Percentiles rank a stretch among this genome's conserved stretches.
Evolutionary conservation across 1,140 invertebrate species (phyloP).

Genomic region (Tetramorium parvispinum): DNA sequence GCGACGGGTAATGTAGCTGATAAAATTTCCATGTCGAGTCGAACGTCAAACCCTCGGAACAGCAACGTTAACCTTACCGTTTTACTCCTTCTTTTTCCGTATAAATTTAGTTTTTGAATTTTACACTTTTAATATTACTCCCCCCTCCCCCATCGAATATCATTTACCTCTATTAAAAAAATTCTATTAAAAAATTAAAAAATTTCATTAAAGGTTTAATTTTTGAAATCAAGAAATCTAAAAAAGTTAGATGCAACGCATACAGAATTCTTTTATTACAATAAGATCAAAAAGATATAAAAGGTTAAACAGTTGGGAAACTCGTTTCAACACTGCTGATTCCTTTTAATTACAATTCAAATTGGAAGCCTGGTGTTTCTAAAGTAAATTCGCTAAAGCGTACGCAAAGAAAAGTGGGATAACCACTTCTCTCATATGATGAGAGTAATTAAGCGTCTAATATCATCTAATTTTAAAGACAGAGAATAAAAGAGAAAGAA

Average conservation of each 20-base stretch:
- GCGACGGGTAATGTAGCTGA: constrained; percentile 23
- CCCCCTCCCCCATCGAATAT: neutral
- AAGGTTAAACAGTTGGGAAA: constrained; percentile 13
- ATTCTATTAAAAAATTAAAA: constrained; percentile 3
- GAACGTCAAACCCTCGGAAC: neutral
- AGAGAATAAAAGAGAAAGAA: neutral
- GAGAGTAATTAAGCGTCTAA: constrained; percentile 20
- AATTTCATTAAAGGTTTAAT: neutral
- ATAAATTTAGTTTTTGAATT: neutral
- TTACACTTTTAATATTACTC: neutral
- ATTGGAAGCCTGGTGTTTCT: constrained; percentile 27
- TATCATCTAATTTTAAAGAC: constrained; percentile 14
- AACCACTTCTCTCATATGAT: neutral
- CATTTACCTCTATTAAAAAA: neutral
- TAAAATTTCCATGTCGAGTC: constrained; percentile 40
- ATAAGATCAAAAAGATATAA: neutral
- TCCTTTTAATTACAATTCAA: constrained; percentile 40
- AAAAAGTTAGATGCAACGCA: neutral
- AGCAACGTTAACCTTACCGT: constrained; percentile 6
- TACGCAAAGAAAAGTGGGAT: constrained; percentile 20
- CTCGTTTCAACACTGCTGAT: constrained; percentile 8
- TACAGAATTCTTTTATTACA: neutral
- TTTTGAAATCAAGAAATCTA: neutral
- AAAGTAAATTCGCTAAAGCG: constrained; percentile 17
- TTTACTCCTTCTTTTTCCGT: neutral